Base-by-base conservation (phyloP, 2,113 vertebrate genomes). In the Saimiri boliviensis region DNA sequence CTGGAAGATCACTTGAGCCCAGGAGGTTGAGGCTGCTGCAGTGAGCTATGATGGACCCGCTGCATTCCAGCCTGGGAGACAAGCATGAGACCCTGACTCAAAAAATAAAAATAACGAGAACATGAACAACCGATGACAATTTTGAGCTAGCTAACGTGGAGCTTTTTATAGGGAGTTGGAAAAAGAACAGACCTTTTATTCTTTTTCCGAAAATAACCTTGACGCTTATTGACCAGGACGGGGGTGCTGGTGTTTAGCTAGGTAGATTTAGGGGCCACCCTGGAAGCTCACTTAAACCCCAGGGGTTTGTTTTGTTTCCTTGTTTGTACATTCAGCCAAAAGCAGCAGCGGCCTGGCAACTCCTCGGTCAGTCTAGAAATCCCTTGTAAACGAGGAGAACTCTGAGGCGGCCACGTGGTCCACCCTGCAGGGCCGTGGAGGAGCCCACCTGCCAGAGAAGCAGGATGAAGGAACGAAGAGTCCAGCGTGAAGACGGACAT, bases 241-340 rank as follows among this genome's bases (percentile, higher is more conserved):
- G 86, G 85, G 95, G 76, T 21, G 74, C 27, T 32, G 8, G 6
- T 74, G 70, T 81, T 80, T 82, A 93, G 63, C 71, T 76, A 97
- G 96, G 54, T 80, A 86, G 92, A 86, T 92, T 45, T 91, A 89
- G 81, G 89, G 71, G 89, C 79, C 91, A 17, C 6, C 83, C 91
- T 58, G 60, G 73, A 97, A 97, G 96, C 84, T 94, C 95, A 90
- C 76, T 94, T 95, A 96, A 52, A 52, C 68, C 54, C 96, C 37
- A 86, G 97, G 94, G 97, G 96, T 96, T 97, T 77, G 66, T 60
- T 97, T 91, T 95, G 82, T 93, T 91, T 97, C 96, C 87, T 97
- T 97, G 93, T 98, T 96, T 96, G 94, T 93, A 96, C 89, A 95
- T 93, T 98, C 77, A 95, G 87, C 94, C n/a, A 81, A 86, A 81